A percentile compares a stretch with the other conserved stretches of the same genome.
Evolutionary conservation across 2,888 invertebrate species (phyloP).

Genomic region (Drosophila rellima): DNA sequence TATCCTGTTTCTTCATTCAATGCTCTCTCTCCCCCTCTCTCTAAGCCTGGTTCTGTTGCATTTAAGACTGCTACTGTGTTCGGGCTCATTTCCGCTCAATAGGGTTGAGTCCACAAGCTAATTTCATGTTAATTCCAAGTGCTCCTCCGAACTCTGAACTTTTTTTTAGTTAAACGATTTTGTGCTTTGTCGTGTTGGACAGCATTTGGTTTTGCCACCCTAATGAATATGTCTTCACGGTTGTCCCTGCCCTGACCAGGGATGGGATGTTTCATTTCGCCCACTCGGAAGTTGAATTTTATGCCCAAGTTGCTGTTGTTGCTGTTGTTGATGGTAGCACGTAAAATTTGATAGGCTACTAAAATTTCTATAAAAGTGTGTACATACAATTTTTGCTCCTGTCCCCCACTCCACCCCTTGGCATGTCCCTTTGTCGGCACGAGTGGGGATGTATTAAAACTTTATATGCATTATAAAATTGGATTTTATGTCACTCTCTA

Average conservation of each 20-base stretch:
- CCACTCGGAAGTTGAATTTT: slow-evolving; percentile 61
- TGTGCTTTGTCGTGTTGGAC: slow-evolving; percentile 8
- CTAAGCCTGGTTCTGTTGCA: slow-evolving; percentile 11
- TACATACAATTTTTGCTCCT: slow-evolving; percentile 56
- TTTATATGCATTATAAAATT: slow-evolving; percentile 79
- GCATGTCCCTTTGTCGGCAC: slow-evolving; percentile 18
- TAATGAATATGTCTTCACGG: slow-evolving; percentile 43
- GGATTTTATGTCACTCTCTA: slow-evolving; percentile 75
- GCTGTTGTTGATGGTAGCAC: slow-evolving; percentile 66
- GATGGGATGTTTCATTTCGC: background rate
- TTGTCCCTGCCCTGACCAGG: slow-evolving; percentile 6
- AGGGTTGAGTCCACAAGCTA: slow-evolving; percentile 64
- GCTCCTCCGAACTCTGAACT: slow-evolving; percentile 12
- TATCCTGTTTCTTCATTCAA: slow-evolving; percentile 58
- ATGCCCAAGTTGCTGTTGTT: slow-evolving; percentile 58
- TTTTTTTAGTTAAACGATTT: slow-evolving; percentile 9
- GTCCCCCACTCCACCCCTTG: background rate
- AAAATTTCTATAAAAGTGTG: slow-evolving; percentile 74
- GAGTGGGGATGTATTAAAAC: slow-evolving; percentile 62
- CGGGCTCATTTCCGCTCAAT: slow-evolving; percentile 67
- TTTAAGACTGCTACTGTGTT: slow-evolving; percentile 34
- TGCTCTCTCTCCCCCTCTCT: slow-evolving; percentile 6
- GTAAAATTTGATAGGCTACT: slow-evolving; percentile 76
- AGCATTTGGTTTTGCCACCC: slow-evolving; percentile 29
- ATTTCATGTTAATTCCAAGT: slow-evolving; percentile 64